Base-by-base conservation (phyloP, 2,797 vertebrate species). In the Staurois parvus region DNA sequence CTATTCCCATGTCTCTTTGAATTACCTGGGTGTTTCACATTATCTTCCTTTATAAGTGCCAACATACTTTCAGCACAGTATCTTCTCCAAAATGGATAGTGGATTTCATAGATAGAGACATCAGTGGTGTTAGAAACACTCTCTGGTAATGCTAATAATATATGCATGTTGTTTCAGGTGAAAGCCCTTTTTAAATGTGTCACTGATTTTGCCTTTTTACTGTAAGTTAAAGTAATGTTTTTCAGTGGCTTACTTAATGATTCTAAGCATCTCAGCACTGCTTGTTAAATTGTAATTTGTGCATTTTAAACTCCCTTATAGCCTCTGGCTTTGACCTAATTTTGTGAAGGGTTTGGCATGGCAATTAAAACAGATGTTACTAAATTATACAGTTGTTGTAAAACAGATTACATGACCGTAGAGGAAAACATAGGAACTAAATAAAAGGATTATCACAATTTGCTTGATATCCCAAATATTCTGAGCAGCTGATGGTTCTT, bases 361-460 rank as follows among this genome's bases (percentile, higher is more conserved):
- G 75, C 34, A 79, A 77, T 76, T 78, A 72, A 84, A 66, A 56
- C 74, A 75, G 82, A 84, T 84, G 82, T 84, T 84, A 72, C 82
- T 84, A 78, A 84, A 84, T 78, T 64, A 79, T 77, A 84, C 67
- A 79, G 34, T 78, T 72, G 32, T 78, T 72, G 68, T 76, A 75
- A 64, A 68, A 37, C 73, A 69, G 64, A 76, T 83, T 75, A 83
- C 70, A 66, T 29, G 67, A 37, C 42, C 37, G 42, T 72, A 59
- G 21, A 67, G 62, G 62, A 72, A 73, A 74, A 83, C 64, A 76
- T 37, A 83, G 42, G 29, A 76, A 76, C 40, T 64, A 76, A 68
- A 83, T 34, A 76, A 76, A 83, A 66, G 64, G 29, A 83, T 34
- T 83, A 75, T 74, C 40, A 19, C 56, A 66, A 66, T 73, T 82